Evolutionary conservation across 2,888 invertebrate genomes (phyloP).

Genomic region (Noctuana brunneofusca): DNA sequence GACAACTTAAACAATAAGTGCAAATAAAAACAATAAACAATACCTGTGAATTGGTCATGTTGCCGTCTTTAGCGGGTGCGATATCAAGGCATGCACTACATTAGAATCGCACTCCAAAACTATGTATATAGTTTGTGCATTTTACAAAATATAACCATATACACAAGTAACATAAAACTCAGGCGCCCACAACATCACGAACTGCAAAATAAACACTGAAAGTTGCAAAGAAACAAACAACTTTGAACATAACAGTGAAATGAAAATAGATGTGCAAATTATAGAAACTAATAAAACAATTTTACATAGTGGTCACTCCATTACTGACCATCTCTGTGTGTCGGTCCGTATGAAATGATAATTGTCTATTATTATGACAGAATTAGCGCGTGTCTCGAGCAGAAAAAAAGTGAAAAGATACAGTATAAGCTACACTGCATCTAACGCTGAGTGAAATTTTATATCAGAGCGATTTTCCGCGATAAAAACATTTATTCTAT

Average conservation of each 20-base stretch:
- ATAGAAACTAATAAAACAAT: conserved; percentile 20
- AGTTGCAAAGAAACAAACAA: conserved; percentile 70
- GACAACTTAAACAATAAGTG: conserved; percentile 45
- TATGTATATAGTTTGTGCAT: conserved; percentile 72
- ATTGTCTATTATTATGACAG: conserved; percentile 57
- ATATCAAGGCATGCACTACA: conserved; percentile 77
- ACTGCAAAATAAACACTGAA: conserved; percentile 74
- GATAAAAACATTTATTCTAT: conserved; percentile 45
- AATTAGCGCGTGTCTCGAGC: conserved; percentile 67
- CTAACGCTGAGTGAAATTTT: conserved; percentile 68
- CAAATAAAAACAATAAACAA: conserved; percentile 57
- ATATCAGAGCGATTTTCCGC: conserved; percentile 55
- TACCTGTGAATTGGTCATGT: conserved; percentile 86
- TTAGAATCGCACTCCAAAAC: conserved; percentile 68
- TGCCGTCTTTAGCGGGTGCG: conserved; percentile 70
- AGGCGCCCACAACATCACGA: conserved; percentile 75
- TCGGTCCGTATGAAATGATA: conserved; percentile 55
- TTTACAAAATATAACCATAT: conserved; percentile 67
- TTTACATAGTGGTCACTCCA: conserved; percentile 46
- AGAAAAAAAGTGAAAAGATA: conserved; percentile 79
- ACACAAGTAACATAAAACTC: conserved; percentile 72
- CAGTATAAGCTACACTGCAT: conserved; percentile 49
- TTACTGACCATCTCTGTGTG: conserved; percentile 50
- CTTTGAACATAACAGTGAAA: conserved; percentile 61
- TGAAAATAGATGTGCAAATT: conserved; percentile 51